Percentiles rank a stretch among this genome's conserved stretches.
Evolutionary conservation across 1,140 invertebrate genomes (phyloP).

Genomic region (Hesperophylax magnus): DNA sequence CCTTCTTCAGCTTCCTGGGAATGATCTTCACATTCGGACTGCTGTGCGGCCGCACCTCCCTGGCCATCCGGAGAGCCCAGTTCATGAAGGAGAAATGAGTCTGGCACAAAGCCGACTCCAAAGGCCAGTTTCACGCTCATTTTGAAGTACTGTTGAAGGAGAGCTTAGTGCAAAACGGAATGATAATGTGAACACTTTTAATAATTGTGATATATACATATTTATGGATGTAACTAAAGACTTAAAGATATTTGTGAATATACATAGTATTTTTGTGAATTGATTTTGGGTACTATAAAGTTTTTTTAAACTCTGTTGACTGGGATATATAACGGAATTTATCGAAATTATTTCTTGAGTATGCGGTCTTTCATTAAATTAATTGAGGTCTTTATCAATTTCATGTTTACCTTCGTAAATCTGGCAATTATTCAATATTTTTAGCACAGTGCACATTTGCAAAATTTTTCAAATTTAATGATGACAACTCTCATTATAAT

Average conservation of each 20-base stretch:
- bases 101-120: slow-evolving; percentile 38
- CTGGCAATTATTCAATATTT: no score
- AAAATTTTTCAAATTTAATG: no score
- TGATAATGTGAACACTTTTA: slow-evolving; percentile 9
- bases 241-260: slow-evolving; percentile 31
- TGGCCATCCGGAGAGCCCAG: slow-evolving; percentile 72
- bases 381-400: no score
- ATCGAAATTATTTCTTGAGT: background rate
- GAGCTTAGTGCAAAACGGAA: slow-evolving; percentile 37
- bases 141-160: slow-evolving; percentile 41
- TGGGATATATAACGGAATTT: background rate
- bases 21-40: slow-evolving; percentile 86
- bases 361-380: no score
- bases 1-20: slow-evolving; percentile 79
- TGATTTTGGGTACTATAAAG: slow-evolving; percentile 14
- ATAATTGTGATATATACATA: slow-evolving; percentile 52
- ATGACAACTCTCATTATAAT: no score
- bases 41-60: slow-evolving; percentile 84
- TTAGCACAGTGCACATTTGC: no score
- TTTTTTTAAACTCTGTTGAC: background rate
- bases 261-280: slow-evolving; percentile 37
- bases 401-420: no score
- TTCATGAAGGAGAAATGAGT: slow-evolving; percentile 78
- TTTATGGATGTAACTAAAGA: background rate
- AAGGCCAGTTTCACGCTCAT: slow-evolving; percentile 44